A percentile compares a stretch with the other conserved stretches of the same genome.
Evolutionary conservation across 2,113 vertebrate genomes (phyloP).

Genomic region (Lampris incognitus): DNA sequence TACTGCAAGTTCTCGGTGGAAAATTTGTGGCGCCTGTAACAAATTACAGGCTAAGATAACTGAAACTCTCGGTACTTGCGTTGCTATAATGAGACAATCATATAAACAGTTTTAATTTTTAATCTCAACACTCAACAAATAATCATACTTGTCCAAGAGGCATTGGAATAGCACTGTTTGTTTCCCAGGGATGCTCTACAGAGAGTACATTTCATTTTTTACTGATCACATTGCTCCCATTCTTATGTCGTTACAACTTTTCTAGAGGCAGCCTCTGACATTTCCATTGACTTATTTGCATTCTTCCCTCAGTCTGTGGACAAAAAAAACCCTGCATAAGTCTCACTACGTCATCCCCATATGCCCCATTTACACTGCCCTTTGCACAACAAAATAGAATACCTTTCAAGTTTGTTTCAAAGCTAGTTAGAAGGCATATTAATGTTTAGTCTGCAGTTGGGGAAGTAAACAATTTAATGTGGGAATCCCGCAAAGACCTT

Average conservation of each 20-base stretch:
- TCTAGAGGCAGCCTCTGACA: constrained; percentile 59
- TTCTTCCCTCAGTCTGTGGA: constrained; percentile 43
- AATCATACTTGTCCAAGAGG: constrained; percentile 34
- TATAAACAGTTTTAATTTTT: constrained; percentile 35
- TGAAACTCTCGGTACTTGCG: constrained; percentile 17
- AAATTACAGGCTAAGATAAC: constrained; percentile 27
- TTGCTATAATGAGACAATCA: constrained; percentile 35
- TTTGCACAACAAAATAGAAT: constrained; percentile 37
- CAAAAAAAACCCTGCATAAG: constrained; percentile 43
- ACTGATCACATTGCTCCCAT: constrained; percentile 38
- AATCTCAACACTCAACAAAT: constrained; percentile 45
- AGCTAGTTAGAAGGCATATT: constrained; percentile 13
- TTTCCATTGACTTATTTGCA: constrained; percentile 48
- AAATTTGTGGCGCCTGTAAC: constrained; percentile 33
- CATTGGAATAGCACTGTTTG: constrained; percentile 35
- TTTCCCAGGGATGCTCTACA: constrained; percentile 34
- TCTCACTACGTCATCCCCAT: constrained; percentile 30
- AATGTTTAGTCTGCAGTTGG: not conserved
- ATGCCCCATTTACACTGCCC: constrained; percentile 51
- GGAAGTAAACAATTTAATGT: constrained; percentile 7
- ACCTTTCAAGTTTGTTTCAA: constrained; percentile 10
- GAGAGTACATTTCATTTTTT: constrained; percentile 28
- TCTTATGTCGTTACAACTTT: constrained; percentile 31
- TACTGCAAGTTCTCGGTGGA: constrained; percentile 30
- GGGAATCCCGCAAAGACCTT: constrained; percentile 8